Base-by-base conservation (phyloP, 2,888 invertebrate genomes). In the Ennomos erosarius region DNA sequence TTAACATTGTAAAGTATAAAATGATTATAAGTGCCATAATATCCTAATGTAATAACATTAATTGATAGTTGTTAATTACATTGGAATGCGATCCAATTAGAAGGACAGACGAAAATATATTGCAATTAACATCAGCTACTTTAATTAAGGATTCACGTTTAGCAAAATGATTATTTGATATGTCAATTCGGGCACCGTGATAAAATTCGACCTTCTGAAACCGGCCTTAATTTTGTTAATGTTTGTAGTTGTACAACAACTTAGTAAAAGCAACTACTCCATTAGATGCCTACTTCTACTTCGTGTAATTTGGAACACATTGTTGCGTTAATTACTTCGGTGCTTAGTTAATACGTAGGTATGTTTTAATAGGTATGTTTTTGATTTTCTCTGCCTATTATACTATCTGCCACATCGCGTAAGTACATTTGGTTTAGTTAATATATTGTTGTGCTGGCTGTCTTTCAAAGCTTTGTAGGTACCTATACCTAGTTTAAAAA, bases 251-350 rank as follows among this genome's bases (percentile, higher is more conserved):
- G 38, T 26, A 26, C 26, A 26, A 26, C 26, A 26, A 48, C 4
- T 42, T 42, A 13, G 36, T 42, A 55, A 35, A 38, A 58, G 47
- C 16, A 57, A 47, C 57, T 53, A 48, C 37, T 57, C 34, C 38
- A 60, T 52, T 60, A 57, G 36, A 54, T 53, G 11, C 55, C 46
- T 50, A 26, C 34, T 43, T 33, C 40, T 44, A 55, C 52, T 51
- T 47, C 52, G 51, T 46, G 49, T 52, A 59, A 59, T 59, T 56
- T 59, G 51, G 47, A 56, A 49, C 54, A 59, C 59, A 58, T 62
- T 60, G 52, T 55, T 59, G 56, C 46, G 56, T 55, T 62, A 62
- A 62, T 62, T 61, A 59, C 53, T 63, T 59, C 44, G 54, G 50
- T 51, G 47, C 56, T 59, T 51, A 50, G 16, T 44, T 48, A 55